Evolutionary conservation across 1,140 invertebrate genomes (phyloP), one percentile per base, ranked within the genome.

Genomic region (Araneus ventricosus): DNA sequence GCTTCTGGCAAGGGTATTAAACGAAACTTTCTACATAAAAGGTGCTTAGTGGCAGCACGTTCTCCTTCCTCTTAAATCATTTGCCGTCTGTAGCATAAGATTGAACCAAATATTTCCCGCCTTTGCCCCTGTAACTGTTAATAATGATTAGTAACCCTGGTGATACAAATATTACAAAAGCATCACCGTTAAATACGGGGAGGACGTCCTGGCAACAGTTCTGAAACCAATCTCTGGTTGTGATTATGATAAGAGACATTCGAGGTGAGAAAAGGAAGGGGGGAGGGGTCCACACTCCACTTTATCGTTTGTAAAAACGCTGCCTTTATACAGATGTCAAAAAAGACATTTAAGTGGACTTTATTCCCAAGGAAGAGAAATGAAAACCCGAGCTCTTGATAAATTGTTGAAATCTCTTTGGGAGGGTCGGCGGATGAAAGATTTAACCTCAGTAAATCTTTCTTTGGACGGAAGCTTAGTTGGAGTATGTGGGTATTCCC

Each of bases 211-310:
- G 27, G 82, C 82, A 85, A 85, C 82, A n/a, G 82, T 85, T 52
- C n/a, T 41, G 75, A 24, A 24, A 80, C 80, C 39, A 84, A 84
- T 52, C 8, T 22, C 30, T 27, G 17, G 4, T 6, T 6, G 30
- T 37, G 45, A 86, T 86, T 86, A 86, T 86, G 30, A 61, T n/a
- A 61, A 86, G 84, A 86, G 27, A 86, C 61, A 86, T 86, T 52
- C 30, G 30, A 37, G 20, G 41, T 22, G 27, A 52, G 17, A 2
- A 45, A 14, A 52, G 45, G 3, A 17, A 52, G 8, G 27, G 27
- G 8, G 27, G 27, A n/a, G 41, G 41, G 37, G 39, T 20, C n/a
- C 24, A 17, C 24, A 84, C 41, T 84, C 39, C 24, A 45, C 80
- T 45, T 61, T 34, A 59, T 45, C 27, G 45, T n/a, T 6, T 10